Percentiles rank a stretch among this genome's conserved stretches.
phyloP scores from a whole-genome alignment of 2,888 invertebrate species.

The Acanthosepion pharaonis region DNA sequence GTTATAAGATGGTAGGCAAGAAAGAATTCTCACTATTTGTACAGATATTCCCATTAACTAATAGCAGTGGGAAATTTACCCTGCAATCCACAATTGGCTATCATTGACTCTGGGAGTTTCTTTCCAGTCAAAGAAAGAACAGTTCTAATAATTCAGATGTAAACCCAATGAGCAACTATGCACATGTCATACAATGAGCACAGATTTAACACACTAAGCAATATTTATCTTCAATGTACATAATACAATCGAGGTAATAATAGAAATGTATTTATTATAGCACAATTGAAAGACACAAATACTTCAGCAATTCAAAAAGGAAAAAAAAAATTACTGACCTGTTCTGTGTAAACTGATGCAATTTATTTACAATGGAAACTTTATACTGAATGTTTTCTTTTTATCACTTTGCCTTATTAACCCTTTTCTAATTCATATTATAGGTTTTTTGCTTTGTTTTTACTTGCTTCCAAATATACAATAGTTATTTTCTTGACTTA shows the following conservation, averaged over 20 bases:
- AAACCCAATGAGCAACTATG: not conserved
- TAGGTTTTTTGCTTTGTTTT: too few relatives aligned
- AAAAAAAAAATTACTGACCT: not conserved
- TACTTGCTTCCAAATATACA: too few relatives aligned
- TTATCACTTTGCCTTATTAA: too few relatives aligned
- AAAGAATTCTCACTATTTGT: too few relatives aligned
- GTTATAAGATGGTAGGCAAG: too few relatives aligned
- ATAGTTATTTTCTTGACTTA: too few relatives aligned
- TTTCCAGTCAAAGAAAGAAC: not conserved
- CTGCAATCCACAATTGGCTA: not conserved
- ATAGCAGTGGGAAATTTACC: not conserved
- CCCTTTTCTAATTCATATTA: too few relatives aligned
- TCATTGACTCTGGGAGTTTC: not conserved
- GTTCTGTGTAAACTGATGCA: not conserved
- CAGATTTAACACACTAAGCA: not conserved
- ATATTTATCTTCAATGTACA: not conserved
- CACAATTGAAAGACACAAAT: conserved; percentile 21
- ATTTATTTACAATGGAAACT: conserved; percentile 33
- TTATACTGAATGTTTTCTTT: not conserved
- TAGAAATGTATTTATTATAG: not conserved
- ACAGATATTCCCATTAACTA: not conserved
- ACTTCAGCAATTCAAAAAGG: not conserved
- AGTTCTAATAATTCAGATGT: too few relatives aligned
- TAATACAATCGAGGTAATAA: not conserved
- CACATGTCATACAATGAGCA: conserved; percentile 33